Base-by-base conservation (phyloP, 1,140 invertebrate genomes). In the Periplaneta americana region DNA sequence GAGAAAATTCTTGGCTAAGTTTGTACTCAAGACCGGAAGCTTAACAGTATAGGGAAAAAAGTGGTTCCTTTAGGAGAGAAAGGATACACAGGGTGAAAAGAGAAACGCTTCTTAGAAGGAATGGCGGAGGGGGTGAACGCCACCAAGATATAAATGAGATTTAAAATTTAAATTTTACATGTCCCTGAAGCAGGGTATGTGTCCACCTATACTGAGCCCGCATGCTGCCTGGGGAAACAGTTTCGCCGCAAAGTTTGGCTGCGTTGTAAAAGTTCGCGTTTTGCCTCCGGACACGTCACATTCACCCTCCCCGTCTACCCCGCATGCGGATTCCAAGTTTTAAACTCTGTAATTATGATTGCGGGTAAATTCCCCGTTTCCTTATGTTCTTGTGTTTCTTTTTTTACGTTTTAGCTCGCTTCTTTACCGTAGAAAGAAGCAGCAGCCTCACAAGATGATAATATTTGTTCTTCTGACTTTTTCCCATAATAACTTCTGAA, bases 101-200 rank as follows among this genome's bases (percentile, higher is more conserved):
- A 8, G 48, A n/a, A 66, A 66, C 48, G 22, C 22, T 28, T 66
- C n/a, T 66, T 66, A 28, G 22, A 22, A 3, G 22, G 22, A 28
- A 66, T 66, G 22, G 22, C 28, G 13, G 1, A 28, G 11, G 22
- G 48, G 11, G 22, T 9, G 48, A 77, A 77, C 3, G 22, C 33
- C 31, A 34, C 22, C 75, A 77, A 77, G 32, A 77, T 77, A 33
- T 22, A 77, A 77, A 33, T 77, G 75, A 77, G 75, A 77, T 77
- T 77, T 77, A 77, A 77, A 77, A 77, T 77, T 77, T 77, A 77
- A 33, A 77, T 77, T 77, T 77, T 77, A 77, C 35, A 34, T 36
- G 32, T 77, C 75, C 75, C 75, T 11, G 35, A 77, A 36, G 33
- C 8, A 75, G 75, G 75, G 75, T 34, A 36, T 22, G 31, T 4